A percentile compares a stretch with the other conserved stretches of the same genome.
Evolutionary conservation across 2,797 vertebrate genomes (phyloP).

Genomic region (Austrolebias charrua): DNA sequence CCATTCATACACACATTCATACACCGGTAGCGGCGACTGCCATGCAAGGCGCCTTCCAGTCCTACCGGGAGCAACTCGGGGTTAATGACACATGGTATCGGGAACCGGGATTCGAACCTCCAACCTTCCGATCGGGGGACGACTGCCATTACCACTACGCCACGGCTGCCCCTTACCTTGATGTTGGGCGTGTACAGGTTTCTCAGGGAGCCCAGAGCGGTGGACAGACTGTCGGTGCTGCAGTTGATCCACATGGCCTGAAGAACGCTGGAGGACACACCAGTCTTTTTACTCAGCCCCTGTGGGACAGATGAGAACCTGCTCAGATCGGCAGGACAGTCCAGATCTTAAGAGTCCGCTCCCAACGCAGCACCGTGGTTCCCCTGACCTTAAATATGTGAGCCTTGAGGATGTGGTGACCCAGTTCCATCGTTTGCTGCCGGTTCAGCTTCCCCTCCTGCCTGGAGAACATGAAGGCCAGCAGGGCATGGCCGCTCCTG

Average conservation of each 20-base stretch:
- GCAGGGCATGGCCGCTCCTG: slow-evolving; percentile 94
- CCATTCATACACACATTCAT: too few relatives aligned
- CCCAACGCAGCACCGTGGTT: neutral
- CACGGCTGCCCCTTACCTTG: too few relatives aligned
- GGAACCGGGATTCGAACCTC: too few relatives aligned
- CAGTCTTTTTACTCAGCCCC: slow-evolving; percentile 95
- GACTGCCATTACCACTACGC: too few relatives aligned
- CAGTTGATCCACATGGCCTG: slow-evolving; percentile 96
- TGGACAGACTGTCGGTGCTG: slow-evolving; percentile 93
- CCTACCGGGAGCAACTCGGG: too few relatives aligned
- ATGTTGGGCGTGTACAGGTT: slow-evolving; percentile 98
- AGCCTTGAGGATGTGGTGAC: slow-evolving; percentile 98
- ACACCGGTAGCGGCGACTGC: too few relatives aligned
- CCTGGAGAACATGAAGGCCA: slow-evolving; percentile 98
- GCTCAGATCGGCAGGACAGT: slow-evolving; percentile 65
- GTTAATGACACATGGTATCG: too few relatives aligned
- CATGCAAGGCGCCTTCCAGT: too few relatives aligned
- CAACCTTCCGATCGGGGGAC: too few relatives aligned
- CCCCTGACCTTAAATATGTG: slow-evolving; percentile 95
- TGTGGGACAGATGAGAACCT: slow-evolving; percentile 65
- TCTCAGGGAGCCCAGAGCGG: slow-evolving; percentile 92
- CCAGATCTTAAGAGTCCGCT: too few relatives aligned
- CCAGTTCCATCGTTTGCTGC: slow-evolving; percentile 98
- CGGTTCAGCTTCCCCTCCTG: slow-evolving; percentile 97
- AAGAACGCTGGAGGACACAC: slow-evolving; percentile 95